Evolutionary conservation across 2,113 vertebrate genomes (phyloP), one percentile per base, ranked within the genome.

Genomic region (Emydura subglobosa): DNA sequence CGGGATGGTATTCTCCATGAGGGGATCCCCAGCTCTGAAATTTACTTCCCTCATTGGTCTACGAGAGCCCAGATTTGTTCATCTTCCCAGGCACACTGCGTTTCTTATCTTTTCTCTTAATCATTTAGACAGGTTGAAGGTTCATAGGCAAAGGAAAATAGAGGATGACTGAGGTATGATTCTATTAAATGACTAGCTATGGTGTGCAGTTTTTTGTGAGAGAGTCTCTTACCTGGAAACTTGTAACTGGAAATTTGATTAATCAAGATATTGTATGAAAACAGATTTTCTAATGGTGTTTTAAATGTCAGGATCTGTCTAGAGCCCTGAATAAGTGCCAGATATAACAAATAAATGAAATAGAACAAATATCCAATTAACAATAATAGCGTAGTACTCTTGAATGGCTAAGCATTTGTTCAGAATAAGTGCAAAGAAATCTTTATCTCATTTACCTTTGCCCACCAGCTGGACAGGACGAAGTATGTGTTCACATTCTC

Each of bases 401-500:
- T 51, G 27, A 27, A 13, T 19, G 34, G 14, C 34, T 7, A 61
- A 82, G n/a, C 34, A 50, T 19, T 39, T 65, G 27, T 1, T 72
- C 78, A 83, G 42, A 92, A 29, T 0, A 93, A 54, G 31, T 79
- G 25, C 47, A 68, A 68, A 68, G 17, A 68, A n/a, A 68, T 42
- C 83, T 10, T 3, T 4, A 87, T 91, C 76, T 1, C 4, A 53
- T 96, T 99, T 96, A 99, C 99, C 99, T 99, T 99, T 49, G 99
- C 99, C 99, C 99, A 99, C 99, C 99, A 99, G 97, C 99, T 99
- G 98, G 99, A 99, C 22, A 99, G 98, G 87, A 99, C 99, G 39
- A 99, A 99, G 98, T 99, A 99, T 3, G 99, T 99, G 98, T 99
- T 99, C 96, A 99, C 99, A 82, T 99, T 99, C 97, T 99, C 99